phyloP scores from a whole-genome alignment of 2,797 vertebrate species.

The Anisognathus igniventris region DNA sequence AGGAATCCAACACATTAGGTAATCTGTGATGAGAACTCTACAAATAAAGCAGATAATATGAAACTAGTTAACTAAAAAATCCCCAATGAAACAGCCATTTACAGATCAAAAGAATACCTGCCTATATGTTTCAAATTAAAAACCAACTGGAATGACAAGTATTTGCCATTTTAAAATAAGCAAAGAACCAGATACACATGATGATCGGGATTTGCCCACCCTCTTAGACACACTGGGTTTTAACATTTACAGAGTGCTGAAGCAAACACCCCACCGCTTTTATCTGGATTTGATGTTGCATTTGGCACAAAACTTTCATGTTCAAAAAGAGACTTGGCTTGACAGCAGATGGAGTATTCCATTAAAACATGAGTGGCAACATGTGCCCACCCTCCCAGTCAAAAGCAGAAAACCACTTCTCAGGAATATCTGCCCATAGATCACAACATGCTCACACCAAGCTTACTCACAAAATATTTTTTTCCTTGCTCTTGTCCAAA shows the following conservation, averaged over 20 bases:
- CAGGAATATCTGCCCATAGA: background rate
- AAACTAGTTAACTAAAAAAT: background rate
- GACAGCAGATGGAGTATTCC: slow-evolving; percentile 39
- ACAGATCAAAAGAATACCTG: background rate
- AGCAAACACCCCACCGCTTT: background rate
- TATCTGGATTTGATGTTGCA: background rate
- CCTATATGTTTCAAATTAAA: background rate
- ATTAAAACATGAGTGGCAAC: slow-evolving; percentile 5
- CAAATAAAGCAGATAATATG: background rate
- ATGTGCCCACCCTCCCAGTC: background rate
- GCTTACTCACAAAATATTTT: background rate
- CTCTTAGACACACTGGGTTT: background rate
- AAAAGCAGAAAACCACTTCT: background rate
- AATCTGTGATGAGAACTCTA: background rate
- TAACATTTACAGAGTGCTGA: background rate
- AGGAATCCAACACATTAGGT: background rate
- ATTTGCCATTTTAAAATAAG: slow-evolving; percentile 1
- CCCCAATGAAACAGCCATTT: background rate
- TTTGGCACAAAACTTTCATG: slow-evolving; percentile 11
- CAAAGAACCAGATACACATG: background rate
- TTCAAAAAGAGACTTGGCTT: background rate
- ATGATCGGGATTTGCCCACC: slow-evolving; percentile 1
- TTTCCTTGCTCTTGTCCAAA: background rate
- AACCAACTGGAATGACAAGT: background rate
- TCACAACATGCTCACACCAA: background rate